Base-by-base conservation (phyloP, 2,888 invertebrate genomes). In the Watsonalla binaria region DNA sequence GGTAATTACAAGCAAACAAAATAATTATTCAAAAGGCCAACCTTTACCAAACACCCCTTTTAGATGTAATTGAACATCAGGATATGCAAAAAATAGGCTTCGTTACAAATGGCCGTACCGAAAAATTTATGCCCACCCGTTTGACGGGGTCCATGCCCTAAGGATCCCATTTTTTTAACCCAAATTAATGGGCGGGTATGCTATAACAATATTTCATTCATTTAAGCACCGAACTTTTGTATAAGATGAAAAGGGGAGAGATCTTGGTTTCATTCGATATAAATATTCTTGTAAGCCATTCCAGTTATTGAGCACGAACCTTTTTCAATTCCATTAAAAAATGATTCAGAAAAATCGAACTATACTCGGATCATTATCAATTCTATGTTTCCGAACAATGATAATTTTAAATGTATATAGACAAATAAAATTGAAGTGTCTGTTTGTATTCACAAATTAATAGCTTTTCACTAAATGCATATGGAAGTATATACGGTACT, bases 21-120 rank as follows among this genome's bases (percentile, higher is more conserved):
- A 5, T 9, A 55, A 48, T 59, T 58, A 62, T 54, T 64, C 45
- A 55, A 62, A 72, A 72, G 58, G 24, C 59, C 72, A 72, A 62
- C 49, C 61, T 58, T 62, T 59, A 56, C 61, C 65, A 57, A 60
- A 68, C 65, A 72, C 71, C 78, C 74, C 76, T 76, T 72, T 70
- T 24, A 24, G 24, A 24, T 66, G 79, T 84, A 84, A 82, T 82
- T 82, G 80, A 76, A 78, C 78, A 80, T 83, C 81, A 73, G 77
- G 80, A 82, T 81, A 84, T 83, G 82, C 82, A 84, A 83, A 85
- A 49, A 82, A 83, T 71, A 63, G 72, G 61, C 57, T 71, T 64
- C 66, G 65, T 61, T 70, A 70, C 66, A 76, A 81, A 82, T 76
- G 78, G 80, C 70, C 72, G 62, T 65, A 66, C 76, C 80, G 81